These are phyloP conservation scores for Ditylenchus weischeri DNA, from an alignment of 2,888 invertebrate species.

Conservation along the genomic window DNA sequence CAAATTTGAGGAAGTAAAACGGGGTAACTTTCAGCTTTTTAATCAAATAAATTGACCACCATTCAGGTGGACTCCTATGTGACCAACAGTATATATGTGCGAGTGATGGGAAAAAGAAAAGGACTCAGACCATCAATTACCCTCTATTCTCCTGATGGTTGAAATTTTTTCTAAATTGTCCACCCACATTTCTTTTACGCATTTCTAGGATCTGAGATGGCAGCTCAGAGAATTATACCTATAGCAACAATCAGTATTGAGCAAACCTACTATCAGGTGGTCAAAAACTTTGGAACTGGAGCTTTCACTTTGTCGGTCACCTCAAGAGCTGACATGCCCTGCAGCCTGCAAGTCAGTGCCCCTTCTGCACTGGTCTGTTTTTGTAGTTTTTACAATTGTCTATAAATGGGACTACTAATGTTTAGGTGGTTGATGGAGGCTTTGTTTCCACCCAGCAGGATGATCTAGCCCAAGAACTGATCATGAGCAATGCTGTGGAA, in stretches of 20 bases:
- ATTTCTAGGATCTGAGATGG: neutral
- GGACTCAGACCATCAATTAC: neutral
- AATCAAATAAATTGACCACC: no score
- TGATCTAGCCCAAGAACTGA: slow-evolving; percentile 36
- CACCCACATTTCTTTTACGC: neutral
- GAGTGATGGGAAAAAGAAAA: neutral
- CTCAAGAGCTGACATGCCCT: neutral
- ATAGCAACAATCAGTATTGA: neutral
- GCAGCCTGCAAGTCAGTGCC: neutral
- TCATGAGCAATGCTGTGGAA: slow-evolving; percentile 31
- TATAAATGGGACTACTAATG: no score
- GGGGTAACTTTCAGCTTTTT: no score
- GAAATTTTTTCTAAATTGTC: neutral
- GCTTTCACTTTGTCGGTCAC: neutral
- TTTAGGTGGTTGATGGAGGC: slow-evolving; percentile 40
- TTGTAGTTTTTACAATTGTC: no score
- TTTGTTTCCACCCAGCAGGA: slow-evolving; percentile 35
- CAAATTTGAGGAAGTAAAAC: no score
- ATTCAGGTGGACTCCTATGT: no score
- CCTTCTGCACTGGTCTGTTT: neutral
- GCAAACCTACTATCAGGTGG: neutral
- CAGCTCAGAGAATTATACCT: neutral
- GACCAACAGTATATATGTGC: no score
- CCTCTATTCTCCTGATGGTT: neutral
- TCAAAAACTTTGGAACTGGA: neutral